Base-by-base conservation (phyloP, 2,888 invertebrate genomes). In the Drosophila mettleri region DNA sequence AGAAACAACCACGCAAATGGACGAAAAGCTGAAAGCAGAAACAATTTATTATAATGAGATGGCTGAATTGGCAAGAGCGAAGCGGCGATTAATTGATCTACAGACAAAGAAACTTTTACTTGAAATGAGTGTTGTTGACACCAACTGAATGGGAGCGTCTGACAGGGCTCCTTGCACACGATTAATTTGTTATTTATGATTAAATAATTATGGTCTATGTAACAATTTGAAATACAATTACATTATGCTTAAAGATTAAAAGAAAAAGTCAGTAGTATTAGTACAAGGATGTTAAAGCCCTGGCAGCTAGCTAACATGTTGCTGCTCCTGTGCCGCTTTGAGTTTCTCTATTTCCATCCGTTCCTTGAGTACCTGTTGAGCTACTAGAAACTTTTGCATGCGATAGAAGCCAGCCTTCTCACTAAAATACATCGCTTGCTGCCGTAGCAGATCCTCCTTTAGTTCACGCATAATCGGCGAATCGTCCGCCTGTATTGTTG, bases 341-440 rank as follows among this genome's bases (percentile, higher is more conserved):
- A 80, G 53, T 14, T 64, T 68, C 8, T 73, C 73, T 7, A 82
- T 61, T 54, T 81, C 76, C 20, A 81, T 38, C 0, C 71, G 70
- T 34, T 78, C 80, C 18, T 83, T 90, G 36, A 78, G 79, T 3
- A 89, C 89, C 59, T 90, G 89, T 52, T 90, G 69, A 27, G 89
- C 90, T 6, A 86, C 86, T 20, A 89, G 67, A 69, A 87, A 84
- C 58, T 89, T 90, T 64, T 90, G 90, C 90, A 90, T 90, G 0
- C 90, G 88, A 73, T 89, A 90, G 58, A 72, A 90, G 2, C 74
- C 88, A 7, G 90, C 90, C 55, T 90, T 90, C 55, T 90, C 90
- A 7, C 81, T 81, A 54, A 88, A 90, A 61, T 90, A 90, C 49
- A 84, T 80, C 0, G 89, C 83, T 72, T 90, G 89, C 76, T 89